Evolutionary conservation across 2,797 vertebrate species (phyloP).

Genomic region (Uromys caudimaculatus): DNA sequence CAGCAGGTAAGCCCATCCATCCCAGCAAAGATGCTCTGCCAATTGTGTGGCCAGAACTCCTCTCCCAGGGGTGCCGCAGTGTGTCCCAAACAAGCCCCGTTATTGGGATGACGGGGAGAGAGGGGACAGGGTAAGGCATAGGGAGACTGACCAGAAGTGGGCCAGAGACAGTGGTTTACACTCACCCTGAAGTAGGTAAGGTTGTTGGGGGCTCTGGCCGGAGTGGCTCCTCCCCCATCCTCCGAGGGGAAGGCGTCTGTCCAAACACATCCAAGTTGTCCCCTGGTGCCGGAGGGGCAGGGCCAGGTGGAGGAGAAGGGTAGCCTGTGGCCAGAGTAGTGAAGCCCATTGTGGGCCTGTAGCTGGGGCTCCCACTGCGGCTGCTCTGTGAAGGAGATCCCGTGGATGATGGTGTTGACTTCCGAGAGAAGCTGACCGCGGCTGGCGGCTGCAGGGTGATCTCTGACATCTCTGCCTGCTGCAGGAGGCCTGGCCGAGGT

Average conservation of each 20-base stretch:
- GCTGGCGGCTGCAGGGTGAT: slow-evolving; percentile 95
- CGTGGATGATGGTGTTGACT: slow-evolving; percentile 95
- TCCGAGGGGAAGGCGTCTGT: slow-evolving; percentile 95
- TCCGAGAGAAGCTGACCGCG: slow-evolving; percentile 95
- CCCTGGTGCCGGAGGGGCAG: slow-evolving; percentile 89
- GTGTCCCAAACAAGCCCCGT: slow-evolving; percentile 83
- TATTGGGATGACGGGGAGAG: slow-evolving; percentile 81
- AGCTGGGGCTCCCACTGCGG: slow-evolving; percentile 92
- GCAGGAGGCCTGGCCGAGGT: slow-evolving; percentile 95
- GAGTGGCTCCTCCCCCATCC: slow-evolving; percentile 96
- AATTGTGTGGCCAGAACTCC: slow-evolving; percentile 68
- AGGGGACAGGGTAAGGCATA: slow-evolving; percentile 77
- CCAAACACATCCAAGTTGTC: slow-evolving; percentile 96
- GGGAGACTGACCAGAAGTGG: slow-evolving; percentile 36
- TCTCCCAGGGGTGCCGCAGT: slow-evolving; percentile 85
- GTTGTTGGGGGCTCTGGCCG: slow-evolving; percentile 96
- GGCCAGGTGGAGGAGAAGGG: slow-evolving; percentile 84
- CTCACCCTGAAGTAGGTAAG: slow-evolving; percentile 98
- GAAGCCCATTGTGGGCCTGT: slow-evolving; percentile 94
- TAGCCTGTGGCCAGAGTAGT: slow-evolving; percentile 95
- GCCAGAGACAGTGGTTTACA: slow-evolving; percentile 80
- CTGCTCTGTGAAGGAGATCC: slow-evolving; percentile 94
- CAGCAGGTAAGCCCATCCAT: slow-evolving; percentile 73
- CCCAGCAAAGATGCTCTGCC: slow-evolving; percentile 16
- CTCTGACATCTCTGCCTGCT: slow-evolving; percentile 95